These are phyloP conservation scores for Opisthocomus hoazin DNA, from an alignment of 2,113 vertebrate genomes.

Conservation along the genomic window DNA sequence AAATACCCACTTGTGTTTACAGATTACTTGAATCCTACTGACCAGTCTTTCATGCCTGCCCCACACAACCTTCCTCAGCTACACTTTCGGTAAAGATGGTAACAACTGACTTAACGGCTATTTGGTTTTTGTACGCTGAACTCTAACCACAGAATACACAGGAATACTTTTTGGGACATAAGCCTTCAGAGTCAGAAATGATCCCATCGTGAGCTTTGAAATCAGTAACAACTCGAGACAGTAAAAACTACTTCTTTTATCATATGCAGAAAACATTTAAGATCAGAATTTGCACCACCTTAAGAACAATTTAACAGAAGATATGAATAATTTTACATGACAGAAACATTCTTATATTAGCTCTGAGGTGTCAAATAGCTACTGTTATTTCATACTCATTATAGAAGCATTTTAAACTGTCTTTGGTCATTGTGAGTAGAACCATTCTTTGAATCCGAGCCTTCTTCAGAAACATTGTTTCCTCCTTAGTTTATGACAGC, in stretches of 20 bases:
- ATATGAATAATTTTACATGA: not conserved
- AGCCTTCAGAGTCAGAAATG: not conserved
- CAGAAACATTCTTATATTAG: not conserved
- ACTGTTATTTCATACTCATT: not conserved
- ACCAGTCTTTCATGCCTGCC: not conserved
- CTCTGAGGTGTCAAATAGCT: not conserved
- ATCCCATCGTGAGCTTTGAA: not conserved
- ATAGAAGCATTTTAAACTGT: not conserved
- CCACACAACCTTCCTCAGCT: not conserved
- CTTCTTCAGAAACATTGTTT: not conserved
- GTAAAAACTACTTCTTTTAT: slow-evolving; percentile 3
- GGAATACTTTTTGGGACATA: not conserved
- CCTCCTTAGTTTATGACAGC: not conserved
- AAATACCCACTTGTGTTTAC: not conserved
- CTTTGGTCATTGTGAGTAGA: not conserved
- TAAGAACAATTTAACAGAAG: not conserved
- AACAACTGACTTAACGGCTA: not conserved
- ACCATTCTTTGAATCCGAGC: not conserved
- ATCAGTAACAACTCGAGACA: not conserved
- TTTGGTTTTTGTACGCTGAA: not conserved
- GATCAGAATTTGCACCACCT: not conserved
- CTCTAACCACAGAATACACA: not conserved
- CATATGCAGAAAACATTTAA: not conserved
- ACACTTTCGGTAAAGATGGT: not conserved
- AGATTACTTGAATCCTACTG: not conserved